A percentile compares a stretch with the other conserved stretches of the same genome.
phyloP scores from a whole-genome alignment of 2,888 invertebrate genomes.

The Acleris laterana region DNA sequence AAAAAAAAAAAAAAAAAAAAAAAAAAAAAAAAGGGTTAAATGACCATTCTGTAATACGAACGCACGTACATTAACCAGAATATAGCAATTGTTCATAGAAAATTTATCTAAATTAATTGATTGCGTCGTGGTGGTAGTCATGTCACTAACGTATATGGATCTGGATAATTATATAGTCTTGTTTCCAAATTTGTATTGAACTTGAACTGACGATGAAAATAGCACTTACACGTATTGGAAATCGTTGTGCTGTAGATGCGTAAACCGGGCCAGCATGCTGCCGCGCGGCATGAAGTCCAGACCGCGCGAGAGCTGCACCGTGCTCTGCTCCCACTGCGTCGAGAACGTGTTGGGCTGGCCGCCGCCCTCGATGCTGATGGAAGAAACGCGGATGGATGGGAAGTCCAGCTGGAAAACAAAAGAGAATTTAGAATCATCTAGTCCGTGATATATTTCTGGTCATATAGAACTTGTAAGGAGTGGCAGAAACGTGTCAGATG shows the following conservation, averaged over 20 bases:
- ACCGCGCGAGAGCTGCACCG: conserved; percentile 90
- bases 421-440: neutral
- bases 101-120: too few species aligned
- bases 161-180: too few species aligned
- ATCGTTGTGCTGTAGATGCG: conserved; percentile 88
- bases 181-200: neutral
- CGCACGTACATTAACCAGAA: too few species aligned
- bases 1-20: too few species aligned
- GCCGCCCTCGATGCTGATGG: conserved; percentile 78
- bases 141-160: too few species aligned
- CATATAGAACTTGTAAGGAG: neutral
- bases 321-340: conserved; percentile 92
- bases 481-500: too few species aligned
- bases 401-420: conserved; percentile 82
- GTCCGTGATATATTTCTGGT: neutral
- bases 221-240: conserved; percentile 83
- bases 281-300: conserved; percentile 93
- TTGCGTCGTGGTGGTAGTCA: too few species aligned
- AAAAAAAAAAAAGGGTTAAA: too few species aligned
- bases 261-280: conserved; percentile 87
- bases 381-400: conserved; percentile 84
- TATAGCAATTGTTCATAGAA: too few species aligned
- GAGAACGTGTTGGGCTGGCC: conserved; percentile 84
- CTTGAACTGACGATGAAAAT: neutral
- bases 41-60: too few species aligned